phyloP scores from a whole-genome alignment of 2,113 vertebrate genomes.

The Chiloscyllium plagiosum region DNA sequence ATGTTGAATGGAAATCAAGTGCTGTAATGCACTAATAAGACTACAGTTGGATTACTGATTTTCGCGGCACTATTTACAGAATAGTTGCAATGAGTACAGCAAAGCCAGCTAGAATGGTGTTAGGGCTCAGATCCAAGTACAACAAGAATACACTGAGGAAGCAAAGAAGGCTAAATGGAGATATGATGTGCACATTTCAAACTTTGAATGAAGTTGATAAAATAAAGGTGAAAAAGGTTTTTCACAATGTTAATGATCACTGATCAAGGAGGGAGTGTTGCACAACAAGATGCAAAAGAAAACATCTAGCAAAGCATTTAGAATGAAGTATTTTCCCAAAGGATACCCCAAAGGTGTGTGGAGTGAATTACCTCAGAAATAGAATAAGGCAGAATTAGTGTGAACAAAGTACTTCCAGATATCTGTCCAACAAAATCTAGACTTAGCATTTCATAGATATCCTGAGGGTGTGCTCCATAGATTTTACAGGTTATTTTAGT shows the following conservation, averaged over 20 bases:
- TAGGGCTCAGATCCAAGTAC: constrained; percentile 14
- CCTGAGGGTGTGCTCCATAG: not conserved
- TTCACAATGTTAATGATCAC: not conserved
- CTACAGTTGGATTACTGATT: not conserved
- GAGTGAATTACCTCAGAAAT: constrained; percentile 3
- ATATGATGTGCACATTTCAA: not conserved
- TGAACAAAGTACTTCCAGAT: not conserved
- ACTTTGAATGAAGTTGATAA: not conserved
- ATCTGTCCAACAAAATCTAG: not conserved
- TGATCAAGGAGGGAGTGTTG: not conserved
- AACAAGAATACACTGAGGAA: not conserved
- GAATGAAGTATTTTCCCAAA: not conserved
- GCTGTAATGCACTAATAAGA: not conserved
- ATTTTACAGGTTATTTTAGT: not conserved
- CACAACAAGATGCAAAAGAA: not conserved
- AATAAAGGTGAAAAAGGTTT: not conserved
- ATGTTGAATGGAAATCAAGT: not conserved
- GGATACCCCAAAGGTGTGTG: not conserved
- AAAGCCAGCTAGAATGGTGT: not conserved
- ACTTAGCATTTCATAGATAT: not conserved
- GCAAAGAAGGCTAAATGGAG: constrained; percentile 1
- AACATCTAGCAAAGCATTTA: not conserved
- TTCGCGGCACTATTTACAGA: not conserved
- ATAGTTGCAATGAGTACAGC: not conserved
- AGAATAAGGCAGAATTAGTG: not conserved